Conservation (phyloP, 2,797 vertebrate genomes). For the Lacerta agilis region DNA sequence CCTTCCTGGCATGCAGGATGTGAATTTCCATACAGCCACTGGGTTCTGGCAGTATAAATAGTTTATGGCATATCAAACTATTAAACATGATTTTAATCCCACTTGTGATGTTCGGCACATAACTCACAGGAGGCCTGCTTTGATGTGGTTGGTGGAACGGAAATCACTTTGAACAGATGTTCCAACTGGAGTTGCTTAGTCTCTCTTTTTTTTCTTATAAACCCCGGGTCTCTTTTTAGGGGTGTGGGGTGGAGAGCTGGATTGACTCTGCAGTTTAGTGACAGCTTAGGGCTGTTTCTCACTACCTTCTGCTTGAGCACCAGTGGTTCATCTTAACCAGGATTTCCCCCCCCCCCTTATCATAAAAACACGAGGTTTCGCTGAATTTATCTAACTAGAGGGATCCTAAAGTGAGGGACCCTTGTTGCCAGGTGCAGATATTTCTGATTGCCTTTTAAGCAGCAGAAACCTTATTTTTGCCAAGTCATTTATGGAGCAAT, state of each 20-base stretch:
- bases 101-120: conserved; percentile 72
- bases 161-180: conserved; percentile 77
- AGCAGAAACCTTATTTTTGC: conserved; percentile 1
- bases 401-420: neutral
- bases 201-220: conserved; percentile 59
- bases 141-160: conserved; percentile 76
- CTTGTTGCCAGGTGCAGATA: neutral
- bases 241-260: conserved; percentile 24
- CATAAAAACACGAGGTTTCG: neutral
- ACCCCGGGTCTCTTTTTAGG: neutral
- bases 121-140: conserved; percentile 75
- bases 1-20: conserved; percentile 26
- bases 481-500: conserved; percentile 31
- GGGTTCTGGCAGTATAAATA: conserved; percentile 73
- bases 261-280: conserved; percentile 72
- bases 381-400: neutral
- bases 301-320: conserved; percentile 28
- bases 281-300: conserved; percentile 43
- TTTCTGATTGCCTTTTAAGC: conserved; percentile 16
- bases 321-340: neutral
- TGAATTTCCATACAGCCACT: conserved; percentile 56
- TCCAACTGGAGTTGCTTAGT: conserved; percentile 73
- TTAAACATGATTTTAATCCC: conserved; percentile 81
- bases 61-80: conserved; percentile 78
- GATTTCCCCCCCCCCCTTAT: too few relatives aligned